These are phyloP conservation scores for Cancer borealis DNA, from an alignment of 2,888 invertebrate genomes.

Conservation along the genomic window DNA sequence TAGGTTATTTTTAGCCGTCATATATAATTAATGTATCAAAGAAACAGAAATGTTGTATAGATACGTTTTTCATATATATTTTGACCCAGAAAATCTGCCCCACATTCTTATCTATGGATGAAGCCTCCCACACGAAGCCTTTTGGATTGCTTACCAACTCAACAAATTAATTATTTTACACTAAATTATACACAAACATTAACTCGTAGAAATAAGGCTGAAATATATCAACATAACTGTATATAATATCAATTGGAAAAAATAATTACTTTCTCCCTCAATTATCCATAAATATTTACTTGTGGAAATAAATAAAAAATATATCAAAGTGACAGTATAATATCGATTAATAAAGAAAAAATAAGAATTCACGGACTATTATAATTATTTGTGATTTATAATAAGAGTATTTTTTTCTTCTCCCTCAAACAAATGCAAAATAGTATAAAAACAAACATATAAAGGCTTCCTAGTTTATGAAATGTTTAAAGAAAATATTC, in stretches of 20 bases:
- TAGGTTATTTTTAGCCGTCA: background rate
- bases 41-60: background rate
- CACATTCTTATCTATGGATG: background rate
- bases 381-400: background rate
- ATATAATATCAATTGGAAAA: background rate
- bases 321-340: background rate
- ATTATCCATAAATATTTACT: background rate
- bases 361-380: background rate
- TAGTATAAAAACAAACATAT: background rate
- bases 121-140: background rate
- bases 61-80: background rate
- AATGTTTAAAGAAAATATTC: background rate
- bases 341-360: background rate
- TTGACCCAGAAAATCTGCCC: background rate
- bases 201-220: background rate
- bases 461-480: background rate
- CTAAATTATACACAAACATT: background rate
- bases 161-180: background rate
- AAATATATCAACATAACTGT: background rate
- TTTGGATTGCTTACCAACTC: background rate
- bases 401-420: background rate
- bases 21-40: background rate
- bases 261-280: background rate
- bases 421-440: background rate
- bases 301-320: background rate